phyloP scores from a whole-genome alignment of 1,140 invertebrate genomes.

The Himalopsyche phryganea region DNA sequence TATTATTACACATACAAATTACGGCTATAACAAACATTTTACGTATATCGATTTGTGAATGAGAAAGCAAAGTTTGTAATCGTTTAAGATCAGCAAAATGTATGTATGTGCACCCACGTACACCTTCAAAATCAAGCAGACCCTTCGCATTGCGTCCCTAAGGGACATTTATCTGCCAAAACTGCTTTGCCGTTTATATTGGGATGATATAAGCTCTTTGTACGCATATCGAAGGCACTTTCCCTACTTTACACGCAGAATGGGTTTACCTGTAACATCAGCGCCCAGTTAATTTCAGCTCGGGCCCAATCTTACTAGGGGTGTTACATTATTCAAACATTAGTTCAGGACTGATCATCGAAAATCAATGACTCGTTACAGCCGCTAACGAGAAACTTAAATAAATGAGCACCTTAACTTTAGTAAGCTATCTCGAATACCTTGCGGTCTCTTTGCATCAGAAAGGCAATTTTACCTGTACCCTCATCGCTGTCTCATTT shows the following conservation, averaged over 20 bases:
- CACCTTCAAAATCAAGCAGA: too few species aligned
- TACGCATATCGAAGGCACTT: neutral
- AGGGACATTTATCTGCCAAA: conserved; percentile 1
- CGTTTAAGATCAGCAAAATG: too few species aligned
- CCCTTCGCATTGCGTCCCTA: neutral
- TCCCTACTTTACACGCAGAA: neutral
- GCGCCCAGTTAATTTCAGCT: neutral
- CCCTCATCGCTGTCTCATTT: too few species aligned
- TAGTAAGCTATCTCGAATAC: neutral
- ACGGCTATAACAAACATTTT: too few species aligned
- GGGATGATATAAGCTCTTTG: neutral
- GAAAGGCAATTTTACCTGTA: too few species aligned
- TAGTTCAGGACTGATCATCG: conserved; percentile 6
- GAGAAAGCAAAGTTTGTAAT: too few species aligned
- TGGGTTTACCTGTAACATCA: neutral
- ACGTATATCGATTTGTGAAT: too few species aligned
- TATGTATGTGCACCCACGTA: too few species aligned
- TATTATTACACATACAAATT: too few species aligned
- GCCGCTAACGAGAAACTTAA: neutral
- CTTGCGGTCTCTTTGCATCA: too few species aligned
- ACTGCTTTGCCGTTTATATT: neutral
- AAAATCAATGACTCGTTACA: conserved; percentile 1
- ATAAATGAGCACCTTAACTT: neutral
- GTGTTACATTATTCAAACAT: conserved; percentile 4
- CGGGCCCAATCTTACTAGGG: neutral